Conservation (phyloP, 2,888 invertebrate genomes). For the Lydus trimaculatus region DNA sequence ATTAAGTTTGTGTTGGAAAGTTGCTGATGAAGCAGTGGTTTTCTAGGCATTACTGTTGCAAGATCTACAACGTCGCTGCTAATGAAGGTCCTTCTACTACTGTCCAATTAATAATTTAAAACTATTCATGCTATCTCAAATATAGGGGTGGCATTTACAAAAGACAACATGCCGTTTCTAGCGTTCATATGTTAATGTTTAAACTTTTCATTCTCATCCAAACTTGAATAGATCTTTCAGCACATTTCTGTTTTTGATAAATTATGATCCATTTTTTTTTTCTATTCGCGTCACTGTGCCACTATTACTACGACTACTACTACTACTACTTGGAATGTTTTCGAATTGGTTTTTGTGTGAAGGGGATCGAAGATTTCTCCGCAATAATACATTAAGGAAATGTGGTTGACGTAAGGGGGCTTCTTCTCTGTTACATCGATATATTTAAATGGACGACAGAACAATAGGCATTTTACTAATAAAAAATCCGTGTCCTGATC, state of each 20-base stretch:
- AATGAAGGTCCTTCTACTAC: background rate
- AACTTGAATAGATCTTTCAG: slow-evolving; percentile 2
- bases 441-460: slow-evolving; percentile 11
- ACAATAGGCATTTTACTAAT: slow-evolving; percentile 27
- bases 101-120: background rate
- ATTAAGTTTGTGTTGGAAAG: background rate
- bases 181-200: slow-evolving; percentile 10
- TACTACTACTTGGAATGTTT: background rate
- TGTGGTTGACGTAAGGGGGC: background rate
- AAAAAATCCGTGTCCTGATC: slow-evolving; percentile 7
- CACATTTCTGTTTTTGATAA: slow-evolving; percentile 8
- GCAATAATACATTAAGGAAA: slow-evolving; percentile 11
- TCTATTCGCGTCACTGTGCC: background rate
- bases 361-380: slow-evolving; percentile 8
- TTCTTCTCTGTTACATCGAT: slow-evolving; percentile 2
- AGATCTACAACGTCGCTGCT: background rate
- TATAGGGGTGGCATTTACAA: background rate
- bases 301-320: background rate
- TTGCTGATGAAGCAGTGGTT: slow-evolving; percentile 8
- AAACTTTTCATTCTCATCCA: slow-evolving; percentile 5
- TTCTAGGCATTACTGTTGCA: background rate
- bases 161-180: background rate
- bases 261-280: slow-evolving; percentile 3
- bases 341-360: slow-evolving; percentile 7
- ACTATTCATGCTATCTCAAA: background rate